Evolutionary conservation across 2,797 vertebrate species (phyloP), one percentile per base, ranked within the genome.

Genomic region (Capromys pilorides): DNA sequence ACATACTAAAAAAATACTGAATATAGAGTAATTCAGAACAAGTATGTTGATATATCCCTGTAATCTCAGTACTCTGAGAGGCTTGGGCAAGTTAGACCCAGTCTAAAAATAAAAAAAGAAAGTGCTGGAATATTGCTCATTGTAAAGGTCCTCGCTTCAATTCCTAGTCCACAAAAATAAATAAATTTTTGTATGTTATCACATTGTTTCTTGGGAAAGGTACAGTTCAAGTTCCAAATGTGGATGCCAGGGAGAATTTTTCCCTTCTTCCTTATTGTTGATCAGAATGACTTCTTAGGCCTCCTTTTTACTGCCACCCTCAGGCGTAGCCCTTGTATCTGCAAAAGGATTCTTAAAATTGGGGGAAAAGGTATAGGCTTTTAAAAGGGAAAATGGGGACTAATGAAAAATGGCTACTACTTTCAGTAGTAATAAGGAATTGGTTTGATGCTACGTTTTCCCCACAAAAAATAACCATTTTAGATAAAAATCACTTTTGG

Each of bases 151-250:
- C 49, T 78, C 5, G 14, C 16, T 78, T 78, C 26, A 49, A 28
- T 77, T 45, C 41, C 73, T 31, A 45, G 1, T 31, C 26, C 73
- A 28, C 73, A 77, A 79, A 79, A 79, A 54, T 7, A 78, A 79
- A 54, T 7, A 51, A 51, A 33, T 75, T 84, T 21, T n/a, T 67
- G 1, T 24, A 49, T 0, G 6, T 57, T 36, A n/a, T 84, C 45
- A 26, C 13, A 69, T 83, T 90, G 49, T 88, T 92, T 94, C 31
- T 64, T 87, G 71, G n/a, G 2, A 59, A 71, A 31, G 12, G 57
- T 83, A 14, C 39, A 86, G 71, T 84, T 86, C n/a, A 91, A 78
- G 7, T 86, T 95, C n/a, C 36, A 71, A 80, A 61, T 88, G 69
- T 26, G 62, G 75, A 69, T 80, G 24, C 22, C 49, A 13, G 24